Conservation (phyloP, 2,797 vertebrate genomes). For the Trachurus trachurus region DNA sequence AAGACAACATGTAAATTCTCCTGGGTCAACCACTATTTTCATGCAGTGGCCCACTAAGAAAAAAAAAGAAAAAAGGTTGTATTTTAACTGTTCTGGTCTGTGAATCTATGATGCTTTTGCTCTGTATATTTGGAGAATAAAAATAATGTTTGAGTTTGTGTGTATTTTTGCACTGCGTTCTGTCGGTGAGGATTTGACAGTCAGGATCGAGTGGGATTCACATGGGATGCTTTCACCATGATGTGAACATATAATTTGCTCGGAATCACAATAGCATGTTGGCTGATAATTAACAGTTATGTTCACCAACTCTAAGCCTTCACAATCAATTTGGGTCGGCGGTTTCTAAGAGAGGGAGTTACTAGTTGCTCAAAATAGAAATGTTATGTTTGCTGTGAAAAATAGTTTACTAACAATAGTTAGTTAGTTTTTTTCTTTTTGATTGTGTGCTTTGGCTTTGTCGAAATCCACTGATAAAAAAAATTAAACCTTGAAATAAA, state of each 20-base stretch:
- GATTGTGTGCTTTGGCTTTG: background rate
- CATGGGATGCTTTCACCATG: slow-evolving; percentile 5
- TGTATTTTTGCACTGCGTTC: slow-evolving; percentile 54
- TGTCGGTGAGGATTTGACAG: slow-evolving; percentile 29
- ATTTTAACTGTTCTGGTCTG: slow-evolving; percentile 88
- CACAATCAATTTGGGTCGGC: background rate
- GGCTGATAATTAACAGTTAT: background rate
- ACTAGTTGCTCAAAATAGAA: background rate
- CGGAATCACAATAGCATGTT: background rate
- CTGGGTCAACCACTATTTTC: slow-evolving; percentile 83
- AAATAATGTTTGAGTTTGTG: slow-evolving; percentile 78
- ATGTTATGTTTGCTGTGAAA: background rate
- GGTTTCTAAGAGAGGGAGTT: slow-evolving; percentile 1
- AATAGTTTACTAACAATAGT: background rate
- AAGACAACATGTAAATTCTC: slow-evolving; percentile 76
- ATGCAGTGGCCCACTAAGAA: slow-evolving; percentile 79
- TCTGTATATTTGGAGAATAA: slow-evolving; percentile 90
- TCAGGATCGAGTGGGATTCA: background rate
- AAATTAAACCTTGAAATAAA: background rate
- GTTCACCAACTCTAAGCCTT: background rate
- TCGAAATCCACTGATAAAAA: background rate
- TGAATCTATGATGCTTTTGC: slow-evolving; percentile 89
- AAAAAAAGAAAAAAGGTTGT: slow-evolving; percentile 78
- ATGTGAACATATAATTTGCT: slow-evolving; percentile 7
- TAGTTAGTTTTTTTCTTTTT: background rate